phyloP scores from a whole-genome alignment of 2,888 invertebrate genomes.

The Tachina lurida region DNA sequence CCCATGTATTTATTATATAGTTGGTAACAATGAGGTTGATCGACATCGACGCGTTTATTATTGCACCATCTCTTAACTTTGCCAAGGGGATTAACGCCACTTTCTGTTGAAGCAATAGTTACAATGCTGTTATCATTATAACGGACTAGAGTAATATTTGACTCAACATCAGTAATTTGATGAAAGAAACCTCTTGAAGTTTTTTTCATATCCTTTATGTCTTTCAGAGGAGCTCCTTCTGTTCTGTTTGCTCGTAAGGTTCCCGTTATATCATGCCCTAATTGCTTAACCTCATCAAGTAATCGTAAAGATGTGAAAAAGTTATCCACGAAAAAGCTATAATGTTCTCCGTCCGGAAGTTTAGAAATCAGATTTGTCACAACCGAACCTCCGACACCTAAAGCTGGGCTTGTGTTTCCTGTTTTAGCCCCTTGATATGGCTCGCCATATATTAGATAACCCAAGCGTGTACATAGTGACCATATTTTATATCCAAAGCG shows the following conservation, averaged over 20 bases:
- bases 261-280: background rate
- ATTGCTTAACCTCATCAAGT: conserved; percentile 9
- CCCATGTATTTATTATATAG: background rate
- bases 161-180: background rate
- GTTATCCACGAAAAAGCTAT: conserved; percentile 1
- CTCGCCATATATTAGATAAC: conserved; percentile 6
- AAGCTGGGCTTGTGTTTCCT: background rate
- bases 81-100: background rate
- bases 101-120: conserved; percentile 5
- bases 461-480: conserved; percentile 18
- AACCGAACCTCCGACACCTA: conserved; percentile 5
- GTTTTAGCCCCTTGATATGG: conserved; percentile 14
- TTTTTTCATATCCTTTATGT: conserved; percentile 7
- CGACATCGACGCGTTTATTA: background rate
- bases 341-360: conserved; percentile 13
- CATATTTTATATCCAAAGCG: conserved; percentile 18
- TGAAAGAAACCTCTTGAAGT: background rate
- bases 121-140: conserved; percentile 32
- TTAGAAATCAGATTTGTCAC: conserved; percentile 14
- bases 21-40: conserved; percentile 13
- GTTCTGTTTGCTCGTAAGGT: background rate
- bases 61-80: conserved; percentile 19
- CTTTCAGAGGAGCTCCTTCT: background rate
- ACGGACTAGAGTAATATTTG: conserved; percentile 6
- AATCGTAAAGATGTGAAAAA: conserved; percentile 7